Conservation (phyloP, 2,797 vertebrate genomes). For the Tadarida brasiliensis region DNA sequence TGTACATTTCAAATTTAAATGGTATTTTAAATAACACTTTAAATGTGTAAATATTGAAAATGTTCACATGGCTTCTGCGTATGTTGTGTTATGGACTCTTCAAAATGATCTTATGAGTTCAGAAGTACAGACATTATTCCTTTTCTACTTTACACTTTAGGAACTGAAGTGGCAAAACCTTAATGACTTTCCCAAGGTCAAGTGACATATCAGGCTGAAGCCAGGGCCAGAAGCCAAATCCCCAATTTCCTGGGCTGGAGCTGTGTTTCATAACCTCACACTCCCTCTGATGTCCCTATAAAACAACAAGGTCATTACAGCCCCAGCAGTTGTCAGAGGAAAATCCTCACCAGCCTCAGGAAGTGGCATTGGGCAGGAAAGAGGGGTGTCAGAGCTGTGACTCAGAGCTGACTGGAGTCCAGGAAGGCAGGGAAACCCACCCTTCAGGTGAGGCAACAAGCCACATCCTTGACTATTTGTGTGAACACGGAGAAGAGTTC, state of each 20-base stretch:
- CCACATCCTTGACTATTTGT: conserved; percentile 73
- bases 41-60: background rate
- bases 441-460: conserved; percentile 55
- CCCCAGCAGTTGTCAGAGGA: background rate
- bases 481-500: background rate
- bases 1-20: background rate
- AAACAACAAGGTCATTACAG: conserved; percentile 21
- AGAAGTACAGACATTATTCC: background rate
- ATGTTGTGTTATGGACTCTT: background rate
- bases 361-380: conserved; percentile 28
- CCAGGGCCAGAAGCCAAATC: conserved; percentile 43
- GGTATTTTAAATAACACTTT: background rate
- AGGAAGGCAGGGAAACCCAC: conserved; percentile 51
- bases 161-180: background rate
- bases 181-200: conserved; percentile 62
- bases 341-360: background rate
- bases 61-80: background rate
- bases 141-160: background rate
- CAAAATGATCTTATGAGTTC: background rate
- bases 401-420: conserved; percentile 45
- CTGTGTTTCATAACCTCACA: background rate
- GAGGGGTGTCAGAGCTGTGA: conserved; percentile 25
- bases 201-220: background rate
- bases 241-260: conserved; percentile 41
- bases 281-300: background rate